Evolutionary conservation across 1,140 invertebrate species (phyloP), one percentile per base, ranked within the genome.

Genomic region (Drosophila sproati): DNA sequence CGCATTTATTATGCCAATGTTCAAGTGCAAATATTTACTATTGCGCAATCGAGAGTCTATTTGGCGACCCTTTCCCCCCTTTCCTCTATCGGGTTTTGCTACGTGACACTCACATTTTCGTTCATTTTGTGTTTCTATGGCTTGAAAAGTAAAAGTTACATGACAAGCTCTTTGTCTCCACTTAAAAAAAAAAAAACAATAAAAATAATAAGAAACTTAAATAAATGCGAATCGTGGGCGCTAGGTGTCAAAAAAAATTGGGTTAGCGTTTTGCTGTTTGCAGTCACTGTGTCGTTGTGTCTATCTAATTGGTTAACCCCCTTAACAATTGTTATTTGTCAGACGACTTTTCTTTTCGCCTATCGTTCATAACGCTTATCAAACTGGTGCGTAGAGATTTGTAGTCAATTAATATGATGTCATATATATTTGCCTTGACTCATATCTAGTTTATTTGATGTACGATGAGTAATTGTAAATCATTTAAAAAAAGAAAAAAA

Each of bases 81-180:
- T 4, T 3, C 35, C 3, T 71, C 66, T 56, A 66, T 78, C 55
- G 52, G 5, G 39, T 43, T 64, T 68, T 5, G 61, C 56, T 79
- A 79, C 77, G 77, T 83, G 80, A 83, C 80, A 80, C 64, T 83
- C 51, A 48, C 41, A 64, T 77, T 76, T 83, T 80, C 67, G 47
- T 80, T 79, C 35, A 35, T 47, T 62, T 77, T 43, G 39, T 10
- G 2, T 3, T 3, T 57, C 37, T 32, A 39, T 35, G 6, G 66
- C 71, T 55, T 56, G 72, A 80, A 82, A 88, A 87, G 83, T 87
- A 87, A 87, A 83, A 87, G 83, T 87, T 88, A 87, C 77, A 87
- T 83, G 83, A 87, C 83, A 52, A 52, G 67, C 50, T 39, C 47
- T 76, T 61, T 73, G 56, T 50, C 37, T 69, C 74, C 68, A 48